These are phyloP conservation scores for Campylorhamphus procurvoides DNA, from an alignment of 2,113 vertebrate genomes.

Conservation along the genomic window DNA sequence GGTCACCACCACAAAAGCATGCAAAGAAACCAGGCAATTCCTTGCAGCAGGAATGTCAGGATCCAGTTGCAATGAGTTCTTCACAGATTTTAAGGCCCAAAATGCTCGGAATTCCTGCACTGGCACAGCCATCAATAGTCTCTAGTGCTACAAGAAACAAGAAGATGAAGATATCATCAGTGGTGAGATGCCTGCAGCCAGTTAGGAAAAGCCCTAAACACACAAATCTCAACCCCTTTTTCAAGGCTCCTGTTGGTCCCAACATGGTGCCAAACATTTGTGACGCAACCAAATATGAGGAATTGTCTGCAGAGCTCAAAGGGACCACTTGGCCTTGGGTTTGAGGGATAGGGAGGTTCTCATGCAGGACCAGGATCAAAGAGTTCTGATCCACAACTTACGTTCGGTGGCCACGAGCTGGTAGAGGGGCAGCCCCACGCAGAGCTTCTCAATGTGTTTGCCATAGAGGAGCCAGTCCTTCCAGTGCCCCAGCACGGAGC, in stretches of 20 bases:
- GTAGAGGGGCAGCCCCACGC: conserved; percentile 70
- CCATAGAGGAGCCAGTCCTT: conserved; percentile 66
- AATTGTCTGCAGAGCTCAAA: not conserved
- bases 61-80: not conserved
- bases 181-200: not conserved
- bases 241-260: not conserved
- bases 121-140: not conserved
- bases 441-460: conserved; percentile 57
- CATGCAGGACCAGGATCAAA: not conserved
- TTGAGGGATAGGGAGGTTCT: not conserved
- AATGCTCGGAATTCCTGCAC: conserved; percentile 63
- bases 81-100: conserved; percentile 63
- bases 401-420: not conserved
- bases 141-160: not conserved
- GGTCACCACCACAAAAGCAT: not conserved
- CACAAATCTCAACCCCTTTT: not conserved
- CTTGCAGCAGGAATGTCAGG: not conserved
- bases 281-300: too few species aligned
- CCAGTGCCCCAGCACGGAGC: not conserved
- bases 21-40: not conserved
- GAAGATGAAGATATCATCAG: not conserved
- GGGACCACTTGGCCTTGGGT: fast-evolving
- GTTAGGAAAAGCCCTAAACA: not conserved
- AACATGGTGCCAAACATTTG: not conserved
- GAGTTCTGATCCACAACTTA: conserved; percentile 24